Base-by-base conservation (phyloP, 2,888 invertebrate species). In the Eristalis arbustorum region DNA sequence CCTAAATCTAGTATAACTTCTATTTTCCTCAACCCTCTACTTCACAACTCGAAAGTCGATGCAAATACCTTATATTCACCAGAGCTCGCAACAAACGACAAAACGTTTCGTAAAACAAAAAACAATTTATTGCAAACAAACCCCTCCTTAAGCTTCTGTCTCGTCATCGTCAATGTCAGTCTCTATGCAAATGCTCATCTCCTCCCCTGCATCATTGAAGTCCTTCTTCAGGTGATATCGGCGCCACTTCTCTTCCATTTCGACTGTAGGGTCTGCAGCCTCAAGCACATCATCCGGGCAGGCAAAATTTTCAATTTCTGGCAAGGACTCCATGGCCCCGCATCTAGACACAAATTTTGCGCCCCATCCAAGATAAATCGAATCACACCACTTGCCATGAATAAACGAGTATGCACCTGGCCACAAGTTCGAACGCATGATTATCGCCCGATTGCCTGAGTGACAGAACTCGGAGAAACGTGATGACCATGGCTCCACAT, bases 391-490 rank as follows among this genome's bases (percentile, higher is more conserved):
- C 4, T 90, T 89, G 34, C 95, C 95, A 80, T 93, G 93, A 22
- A 96, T 95, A 89, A 97, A 96, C 0, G 96, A 96, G 84, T 95
- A 95, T 4, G 98, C 97, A 1, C 98, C 98, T 0, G 98, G 97
- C 98, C 98, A 98, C 25, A 97, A 90, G 91, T 96, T 96, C 5
- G 98, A 98, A 73, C 96, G 94, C 72, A 97, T 93, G 11, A 95
- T 96, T 3, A 95, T 95, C 25, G 97, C 92, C 5, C 96, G 95
- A 40, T 92, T 92, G 88, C 95, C 94, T 88, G 96, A 95, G 1
- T 96, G 95, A 68, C 95, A 92, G 69, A 91, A 92, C 22, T 95
- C 95, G 1, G 95, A 95, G 56, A 91, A 90, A 5, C 95, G 93
- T 0, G 95, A 93, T 1, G 95, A 95, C 98, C 98, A 98, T 0